Evolutionary conservation across 1,140 invertebrate genomes (phyloP), one percentile per base, ranked within the genome.

Genomic region (Ctenoplectra terminalis): DNA sequence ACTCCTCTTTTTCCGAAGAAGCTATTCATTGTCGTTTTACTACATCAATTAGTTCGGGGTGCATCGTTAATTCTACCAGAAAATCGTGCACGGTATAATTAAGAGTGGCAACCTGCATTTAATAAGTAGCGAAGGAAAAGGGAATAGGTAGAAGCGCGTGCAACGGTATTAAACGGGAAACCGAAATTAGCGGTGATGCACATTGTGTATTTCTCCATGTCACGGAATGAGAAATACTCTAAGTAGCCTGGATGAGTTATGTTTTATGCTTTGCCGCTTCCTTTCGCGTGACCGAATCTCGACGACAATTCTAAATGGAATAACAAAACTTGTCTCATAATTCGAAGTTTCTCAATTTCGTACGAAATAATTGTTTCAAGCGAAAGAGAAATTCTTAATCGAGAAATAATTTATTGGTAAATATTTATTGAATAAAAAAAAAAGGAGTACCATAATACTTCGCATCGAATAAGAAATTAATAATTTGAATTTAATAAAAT

Each of bases 31-130:
- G 56, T 31, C 40, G 31, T 50, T 37, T 37, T 13, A 23, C 20
- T 20, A 0, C 58, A 17, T 15, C 17, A 50, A 29, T 75, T 75
- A 37, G 1, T 64, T 23, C 20, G 20, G 58, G 43, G 17, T 17
- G 56, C 54, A 23, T n/a, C 56, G 72, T 63, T 64, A 52, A 75
- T 37, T 64, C 43, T n/a, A 11, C 15, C n/a, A 52, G 60, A 52
- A 50, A 61, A 46, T 60, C 20, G 71, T 46, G 29, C 26, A n/a
- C 71, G 29, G 31, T 50, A 23, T 34, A 63, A 74, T 48, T 34
- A 74, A 63, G 40, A 74, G 72, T 74, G 72, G n/a, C 72, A 75
- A 64, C 23, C 46, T 34, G 31, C 60, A 20, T 48, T 75, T 75
- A 64, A 75, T 75, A 75, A 50, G 31, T 40, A 37, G 60, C 58